Percentiles rank a stretch among this genome's conserved stretches.
These are phyloP conservation scores for Azorinus chamasolen DNA, from an alignment of 2,888 invertebrate species.

Conservation along the genomic window DNA sequence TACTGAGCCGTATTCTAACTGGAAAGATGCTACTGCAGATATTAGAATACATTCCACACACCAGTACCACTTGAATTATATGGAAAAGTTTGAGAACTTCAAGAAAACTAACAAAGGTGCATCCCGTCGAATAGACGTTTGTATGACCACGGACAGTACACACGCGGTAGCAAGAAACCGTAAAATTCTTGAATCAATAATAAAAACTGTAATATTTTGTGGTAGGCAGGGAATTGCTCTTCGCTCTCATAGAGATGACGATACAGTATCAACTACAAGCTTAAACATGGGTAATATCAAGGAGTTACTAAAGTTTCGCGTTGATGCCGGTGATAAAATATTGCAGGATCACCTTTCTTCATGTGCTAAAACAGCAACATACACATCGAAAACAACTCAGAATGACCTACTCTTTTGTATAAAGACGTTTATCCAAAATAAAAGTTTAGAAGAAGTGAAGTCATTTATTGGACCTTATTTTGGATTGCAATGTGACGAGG, in stretches of 20 bases:
- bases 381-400: slow-evolving; percentile 55
- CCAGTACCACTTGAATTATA: slow-evolving; percentile 31
- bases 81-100: slow-evolving; percentile 31
- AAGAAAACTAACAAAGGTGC: slow-evolving; percentile 12
- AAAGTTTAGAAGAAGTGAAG: slow-evolving; percentile 42
- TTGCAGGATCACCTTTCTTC: slow-evolving; percentile 27
- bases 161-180: slow-evolving; percentile 18
- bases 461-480: slow-evolving; percentile 37
- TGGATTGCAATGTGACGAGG: slow-evolving; percentile 55
- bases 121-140: slow-evolving; percentile 22
- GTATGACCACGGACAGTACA: slow-evolving; percentile 5
- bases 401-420: slow-evolving; percentile 52
- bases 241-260: slow-evolving; percentile 39
- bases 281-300: slow-evolving; percentile 44
- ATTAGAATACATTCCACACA: slow-evolving; percentile 31
- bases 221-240: slow-evolving; percentile 44
- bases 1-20: slow-evolving; percentile 42
- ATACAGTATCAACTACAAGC: slow-evolving; percentile 10
- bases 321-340: slow-evolving; percentile 22
- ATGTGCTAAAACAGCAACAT: slow-evolving; percentile 49
- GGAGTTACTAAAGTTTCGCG: slow-evolving; percentile 32
- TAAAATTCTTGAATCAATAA: slow-evolving; percentile 32
- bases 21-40: slow-evolving; percentile 57
- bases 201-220: slow-evolving; percentile 41
- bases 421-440: slow-evolving; percentile 33